Conservation (phyloP, 2,113 vertebrate species). For the Suricata suricatta region DNA sequence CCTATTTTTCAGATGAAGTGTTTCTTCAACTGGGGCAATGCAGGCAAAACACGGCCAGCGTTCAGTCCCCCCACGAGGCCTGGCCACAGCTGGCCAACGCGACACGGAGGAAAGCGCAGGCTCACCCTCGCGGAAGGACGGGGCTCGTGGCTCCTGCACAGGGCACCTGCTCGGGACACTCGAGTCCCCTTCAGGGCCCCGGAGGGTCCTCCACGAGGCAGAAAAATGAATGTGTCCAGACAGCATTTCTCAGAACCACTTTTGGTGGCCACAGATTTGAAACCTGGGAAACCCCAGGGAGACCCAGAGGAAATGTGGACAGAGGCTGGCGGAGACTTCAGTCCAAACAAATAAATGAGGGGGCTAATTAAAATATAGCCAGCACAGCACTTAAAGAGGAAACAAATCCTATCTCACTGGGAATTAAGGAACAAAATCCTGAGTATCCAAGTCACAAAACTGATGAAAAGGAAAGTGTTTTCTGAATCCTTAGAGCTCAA, state of each 20-base stretch:
- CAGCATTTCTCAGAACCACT: not conserved
- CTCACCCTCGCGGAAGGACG: fast-evolving
- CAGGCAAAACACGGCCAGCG: not conserved
- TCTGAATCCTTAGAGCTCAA: not conserved
- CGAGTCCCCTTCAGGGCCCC: conserved; percentile 27
- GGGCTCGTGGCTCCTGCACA: not conserved
- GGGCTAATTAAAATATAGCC: not conserved
- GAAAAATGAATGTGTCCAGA: not conserved
- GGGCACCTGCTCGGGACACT: not conserved
- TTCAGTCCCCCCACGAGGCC: not conserved
- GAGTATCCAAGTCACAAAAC: not conserved
- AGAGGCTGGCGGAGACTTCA: not conserved
- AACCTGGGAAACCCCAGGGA: not conserved
- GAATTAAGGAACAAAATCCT: not conserved
- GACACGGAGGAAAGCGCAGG: not conserved
- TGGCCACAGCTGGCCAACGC: not conserved
- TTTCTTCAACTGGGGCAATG: not conserved
- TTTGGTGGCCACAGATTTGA: not conserved
- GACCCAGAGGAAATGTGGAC: not conserved
- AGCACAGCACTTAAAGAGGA: not conserved
- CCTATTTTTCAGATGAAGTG: not conserved
- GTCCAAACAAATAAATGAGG: not conserved
- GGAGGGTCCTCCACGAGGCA: conserved; percentile 35
- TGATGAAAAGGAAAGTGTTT: not conserved
- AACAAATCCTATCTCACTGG: not conserved